These are phyloP conservation scores for Nymphalis polychloros DNA, from an alignment of 2,888 invertebrate species.

Conservation along the genomic window DNA sequence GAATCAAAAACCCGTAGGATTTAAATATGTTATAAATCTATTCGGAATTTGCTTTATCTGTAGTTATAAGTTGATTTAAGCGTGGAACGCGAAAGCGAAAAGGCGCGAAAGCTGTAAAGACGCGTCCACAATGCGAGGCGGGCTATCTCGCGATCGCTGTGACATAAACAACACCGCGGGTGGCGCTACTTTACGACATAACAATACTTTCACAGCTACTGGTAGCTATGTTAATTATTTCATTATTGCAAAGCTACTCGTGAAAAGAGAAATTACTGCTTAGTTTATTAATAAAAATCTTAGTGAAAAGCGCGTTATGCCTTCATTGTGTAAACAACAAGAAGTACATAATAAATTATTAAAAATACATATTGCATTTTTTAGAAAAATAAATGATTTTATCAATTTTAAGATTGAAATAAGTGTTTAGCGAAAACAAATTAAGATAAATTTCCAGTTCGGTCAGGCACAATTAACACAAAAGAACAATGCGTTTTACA, in stretches of 20 bases:
- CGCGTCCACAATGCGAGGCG: constrained; percentile 57
- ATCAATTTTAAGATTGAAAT: no score
- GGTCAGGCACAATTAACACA: constrained; percentile 39
- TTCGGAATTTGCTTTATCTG: not conserved
- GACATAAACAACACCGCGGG: constrained; percentile 75
- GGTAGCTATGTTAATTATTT: constrained; percentile 35
- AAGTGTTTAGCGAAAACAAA: not conserved
- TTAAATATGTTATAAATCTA: not conserved
- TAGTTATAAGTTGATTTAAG: constrained; percentile 2
- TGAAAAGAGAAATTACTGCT: not conserved
- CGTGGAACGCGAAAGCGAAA: constrained; percentile 40
- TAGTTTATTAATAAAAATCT: not conserved
- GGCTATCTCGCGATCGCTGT: constrained; percentile 61
- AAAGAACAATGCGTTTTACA: constrained; percentile 54
- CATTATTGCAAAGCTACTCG: constrained; percentile 21
- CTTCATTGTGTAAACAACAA: no score
- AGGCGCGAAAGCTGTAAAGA: constrained; percentile 64
- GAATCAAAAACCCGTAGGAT: not conserved
- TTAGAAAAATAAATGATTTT: no score
- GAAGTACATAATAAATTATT: no score
- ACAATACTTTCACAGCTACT: constrained; percentile 39
- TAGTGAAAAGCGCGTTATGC: not conserved
- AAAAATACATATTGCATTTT: no score
- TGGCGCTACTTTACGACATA: constrained; percentile 67
- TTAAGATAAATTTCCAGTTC: constrained; percentile 12